Percentiles rank a stretch among this genome's conserved stretches.
Conservation (phyloP, 2,888 invertebrate species). For the Megalurothrips usitatus region DNA sequence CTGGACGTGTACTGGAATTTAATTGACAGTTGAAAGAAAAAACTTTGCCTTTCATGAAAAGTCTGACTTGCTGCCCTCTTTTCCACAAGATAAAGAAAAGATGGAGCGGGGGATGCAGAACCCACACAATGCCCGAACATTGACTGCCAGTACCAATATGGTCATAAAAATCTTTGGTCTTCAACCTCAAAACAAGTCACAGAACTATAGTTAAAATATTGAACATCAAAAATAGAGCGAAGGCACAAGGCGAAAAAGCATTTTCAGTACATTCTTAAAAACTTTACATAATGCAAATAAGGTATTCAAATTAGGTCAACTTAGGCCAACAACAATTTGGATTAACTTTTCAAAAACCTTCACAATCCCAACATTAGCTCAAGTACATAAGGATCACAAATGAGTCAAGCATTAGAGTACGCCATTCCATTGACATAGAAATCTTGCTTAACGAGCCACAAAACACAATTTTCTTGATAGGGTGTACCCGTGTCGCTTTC, state of each 20-base stretch:
- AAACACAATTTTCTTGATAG: too few relatives aligned
- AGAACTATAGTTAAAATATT: not conserved
- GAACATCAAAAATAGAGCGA: slow-evolving; percentile 13
- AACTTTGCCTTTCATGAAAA: not conserved
- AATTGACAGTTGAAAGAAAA: not conserved
- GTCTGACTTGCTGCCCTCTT: not conserved
- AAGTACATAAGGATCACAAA: not conserved
- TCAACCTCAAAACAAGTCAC: not conserved
- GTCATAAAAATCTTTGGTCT: not conserved
- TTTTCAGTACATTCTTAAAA: not conserved
- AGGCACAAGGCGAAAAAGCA: slow-evolving; percentile 7
- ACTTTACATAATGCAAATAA: not conserved
- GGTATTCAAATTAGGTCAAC: not conserved
- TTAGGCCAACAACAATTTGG: not conserved
- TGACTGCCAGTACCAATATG: not conserved
- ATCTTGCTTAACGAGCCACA: too few relatives aligned
- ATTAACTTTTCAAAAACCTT: not conserved
- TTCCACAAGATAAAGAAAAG: not conserved
- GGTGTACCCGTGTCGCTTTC: too few relatives aligned
- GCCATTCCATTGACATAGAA: too few relatives aligned
- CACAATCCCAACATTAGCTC: not conserved
- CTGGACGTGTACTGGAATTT: not conserved
- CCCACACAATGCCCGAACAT: not conserved
- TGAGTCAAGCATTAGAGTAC: not conserved
- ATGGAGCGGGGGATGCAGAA: too few relatives aligned